Base-by-base conservation (phyloP, 2,113 vertebrate species). In the Bos indicus region DNA sequence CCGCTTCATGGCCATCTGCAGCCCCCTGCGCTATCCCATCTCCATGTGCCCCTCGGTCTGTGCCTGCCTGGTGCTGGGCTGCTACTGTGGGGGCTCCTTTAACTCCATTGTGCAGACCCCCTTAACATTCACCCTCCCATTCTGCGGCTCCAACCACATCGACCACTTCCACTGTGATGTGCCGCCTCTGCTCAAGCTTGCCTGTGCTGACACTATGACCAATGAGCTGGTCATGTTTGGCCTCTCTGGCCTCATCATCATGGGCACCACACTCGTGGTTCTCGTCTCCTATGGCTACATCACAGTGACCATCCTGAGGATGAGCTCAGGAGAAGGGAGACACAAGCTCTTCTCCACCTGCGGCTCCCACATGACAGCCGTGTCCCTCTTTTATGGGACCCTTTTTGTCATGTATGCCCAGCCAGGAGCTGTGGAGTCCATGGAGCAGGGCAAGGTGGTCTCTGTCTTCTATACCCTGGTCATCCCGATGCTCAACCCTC, bases 1-100 rank as follows among this genome's bases (percentile, higher is more conserved):
- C 81, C 81, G 91, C 3, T 98, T 98, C 5, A 0, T 97, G 94
- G 97, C 97, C 56, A 92, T 98, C 94, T 98, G 97, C 48, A 86
- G 88, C 11, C 94, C 98, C 19, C 43, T 98, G 77, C 17, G 1
- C 4, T 98, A 98, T 12, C 74, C 81, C 1, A 54, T 89, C 26
- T 87, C 97, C 78, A 96, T 97, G 87, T 33, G 28, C n/a, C 89
- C 43, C 0, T 25, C 1, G 0, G 9, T 36, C 2, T 97, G 95
- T 19, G 2, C 48, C 30, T 2, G 2, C 23, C 56, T 96, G 67
- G 56, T 92, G 5, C 90, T 97, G 26, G 93, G 88, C 3, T 4
- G 43, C 51, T 95, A 92, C 67, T 92, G 88, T 8, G 78, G 59
- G 5, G 97, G 97, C 95, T 86, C 26, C 88, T 5, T 97, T 43